Base-by-base conservation (phyloP, 2,797 vertebrate genomes). In the Miichthys miiuy region DNA sequence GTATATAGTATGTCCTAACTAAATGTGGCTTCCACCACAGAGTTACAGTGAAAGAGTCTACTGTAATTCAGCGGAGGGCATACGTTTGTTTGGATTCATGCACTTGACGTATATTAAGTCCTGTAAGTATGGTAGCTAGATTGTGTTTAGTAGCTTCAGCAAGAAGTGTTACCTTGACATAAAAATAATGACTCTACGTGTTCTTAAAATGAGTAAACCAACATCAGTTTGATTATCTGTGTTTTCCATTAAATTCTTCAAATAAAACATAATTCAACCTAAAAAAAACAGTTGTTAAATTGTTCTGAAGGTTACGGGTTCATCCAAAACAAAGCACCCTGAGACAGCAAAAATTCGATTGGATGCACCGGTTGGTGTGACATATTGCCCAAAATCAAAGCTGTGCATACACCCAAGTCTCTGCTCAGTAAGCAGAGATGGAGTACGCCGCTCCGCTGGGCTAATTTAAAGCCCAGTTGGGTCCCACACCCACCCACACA, bases 401-500 rank as follows among this genome's bases (percentile, higher is more conserved):
- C 68, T 44, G 54, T 23, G 23, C 42, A 52, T 48, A 41, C 44
- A 34, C 58, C 18, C 10, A 10, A 38, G 68, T 52, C 61, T 62
- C 44, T 68, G 74, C 41, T 68, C 81, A 3, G 69, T 69, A 55
- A 55, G 68, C 70, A 54, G 77, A 79, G 38, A 71, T 55, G 42
- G 30, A 75, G 56, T 20, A 18, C 1, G 4, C 38, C 61, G 69
- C 56, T 87, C 70, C 68, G 41, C 72, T 63, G 69, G 72, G 68
- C 61, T 79, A 72, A 88, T 83, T 87, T 87, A 70, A 52, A 73
- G 64, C 77, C 42, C 70, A 67, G 71, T 70, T 72, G 75, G 74
- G 46, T 82, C 57, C 60, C 67, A 54, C 63, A 18, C 30, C 64
- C 68, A 18, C 42, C 30, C 51, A 30, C 58, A 60, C 65, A 47